A percentile compares a stretch with the other conserved stretches of the same genome.
phyloP scores from a whole-genome alignment of 2,113 vertebrate species.

The Hirundichthys speculiger region DNA sequence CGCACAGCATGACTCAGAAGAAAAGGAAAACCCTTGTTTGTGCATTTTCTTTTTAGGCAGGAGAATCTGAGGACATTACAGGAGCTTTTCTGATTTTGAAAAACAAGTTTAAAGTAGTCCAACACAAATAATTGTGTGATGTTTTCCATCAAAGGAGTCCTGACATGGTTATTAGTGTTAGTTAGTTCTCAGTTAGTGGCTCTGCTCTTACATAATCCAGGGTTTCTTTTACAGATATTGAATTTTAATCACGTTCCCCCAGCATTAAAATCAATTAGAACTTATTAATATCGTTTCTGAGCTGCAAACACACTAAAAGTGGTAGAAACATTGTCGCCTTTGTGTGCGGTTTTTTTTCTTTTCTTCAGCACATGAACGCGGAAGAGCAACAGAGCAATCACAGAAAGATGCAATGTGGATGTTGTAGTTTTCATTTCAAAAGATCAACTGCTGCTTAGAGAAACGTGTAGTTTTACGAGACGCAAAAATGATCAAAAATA shows the following conservation, averaged over 20 bases:
- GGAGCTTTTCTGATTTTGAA: not conserved
- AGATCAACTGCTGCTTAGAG: conserved; percentile 5
- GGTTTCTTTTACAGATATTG: not conserved
- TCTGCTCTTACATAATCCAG: conserved; percentile 29
- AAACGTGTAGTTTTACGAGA: not conserved
- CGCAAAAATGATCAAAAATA: not conserved
- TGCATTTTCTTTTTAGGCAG: not conserved
- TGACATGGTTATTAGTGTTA: conserved; percentile 35
- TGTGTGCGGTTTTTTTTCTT: too few relatives aligned
- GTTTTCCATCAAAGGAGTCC: conserved; percentile 4
- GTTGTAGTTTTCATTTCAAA: not conserved
- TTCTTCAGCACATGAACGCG: too few relatives aligned
- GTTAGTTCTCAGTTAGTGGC: not conserved
- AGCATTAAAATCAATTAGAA: too few relatives aligned
- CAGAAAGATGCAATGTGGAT: too few relatives aligned
- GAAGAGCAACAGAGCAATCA: too few relatives aligned
- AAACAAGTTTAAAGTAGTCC: not conserved
- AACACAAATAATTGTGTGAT: not conserved
- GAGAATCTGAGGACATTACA: not conserved
- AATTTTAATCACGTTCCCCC: too few relatives aligned
- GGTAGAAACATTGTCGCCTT: not conserved
- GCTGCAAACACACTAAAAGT: not conserved
- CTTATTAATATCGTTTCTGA: too few relatives aligned
- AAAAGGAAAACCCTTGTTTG: too few relatives aligned
- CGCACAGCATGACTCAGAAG: too few relatives aligned